Evolutionary conservation across 2,888 invertebrate species (phyloP), one percentile per base, ranked within the genome.

Genomic region (Protophormia terraenovae): DNA sequence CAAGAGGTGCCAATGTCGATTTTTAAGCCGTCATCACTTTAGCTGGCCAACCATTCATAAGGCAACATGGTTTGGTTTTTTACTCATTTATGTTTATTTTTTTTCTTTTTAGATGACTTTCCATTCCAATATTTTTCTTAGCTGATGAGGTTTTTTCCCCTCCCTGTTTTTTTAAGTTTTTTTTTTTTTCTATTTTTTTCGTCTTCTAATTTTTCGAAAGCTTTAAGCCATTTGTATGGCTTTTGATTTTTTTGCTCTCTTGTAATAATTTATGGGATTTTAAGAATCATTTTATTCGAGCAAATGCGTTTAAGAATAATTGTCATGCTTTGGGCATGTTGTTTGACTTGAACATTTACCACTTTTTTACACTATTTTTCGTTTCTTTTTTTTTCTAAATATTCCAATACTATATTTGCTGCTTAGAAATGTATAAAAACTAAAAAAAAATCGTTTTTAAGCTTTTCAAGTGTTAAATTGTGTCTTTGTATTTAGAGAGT

Each of bases 251-350:
- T 67, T 60, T 41, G 62, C 16, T 62, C 66, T 69, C 12, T 72
- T 19, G 22, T 71, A 73, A 80, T 80, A 80, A 85, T 85, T 85
- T 85, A 85, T 85, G 82, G 82, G 69, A 71, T 85, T 85, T 85
- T 85, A 85, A 85, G 82, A 85, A 85, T 85, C 78, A 85, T 85
- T 85, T 85, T 85, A 85, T 82, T 82, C 82, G 82, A 85, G 73
- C 85, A 85, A 85, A 85, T 85, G 85, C 82, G 82, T 85, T 81
- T 85, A 82, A 85, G 85, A 85, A 85, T 82, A 85, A 85, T 85
- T 85, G 85, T 85, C 85, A 81, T 78, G 85, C 85, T 82, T 71
- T 64, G 75, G 85, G 85, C 84, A 82, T 73, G 78, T 78, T 73
- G 84, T 85, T 85, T 82, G 82, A 85, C 84, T 82, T 73, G 77